Evolutionary conservation across 2,888 invertebrate species (phyloP), one percentile per base, ranked within the genome.

Genomic region (Spisula subtruncata): DNA sequence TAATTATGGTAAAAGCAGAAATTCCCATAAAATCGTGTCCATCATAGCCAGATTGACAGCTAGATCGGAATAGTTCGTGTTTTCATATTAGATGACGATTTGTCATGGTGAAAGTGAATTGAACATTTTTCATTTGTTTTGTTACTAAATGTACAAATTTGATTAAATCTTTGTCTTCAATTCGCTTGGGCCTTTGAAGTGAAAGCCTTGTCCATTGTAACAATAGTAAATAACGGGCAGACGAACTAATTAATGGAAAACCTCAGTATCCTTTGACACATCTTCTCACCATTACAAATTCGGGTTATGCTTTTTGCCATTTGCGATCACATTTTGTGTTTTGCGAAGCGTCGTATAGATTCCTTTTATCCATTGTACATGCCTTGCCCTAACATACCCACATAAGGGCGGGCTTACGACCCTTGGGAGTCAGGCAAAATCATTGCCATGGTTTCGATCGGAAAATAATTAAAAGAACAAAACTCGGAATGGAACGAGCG

Each of bases 61-160:
- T 83, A 84, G 86, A 91, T 91, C 91, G 88, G 48, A 83, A 60
- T 83, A 86, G 88, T 86, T 88, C 91, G 88, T 91, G 91, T 81
- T 89, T 89, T 89, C 86, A 71, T 86, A 91, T 91, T 88, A 89
- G 84, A 89, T 80, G 84, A 71, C 91, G 66, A 91, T 91, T 91
- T 89, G 89, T 91, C 91, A 91, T 88, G 80, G 54, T 46, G 86
- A 91, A 88, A 89, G 89, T 88, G 91, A 91, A 91, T 86, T 88
- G 88, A 85, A 81, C 91, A 91, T 89, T 91, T 89, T 89, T 91
- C 89, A 89, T 91, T 89, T 89, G 80, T 89, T 89, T 86, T 89
- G 88, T 89, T 89, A 89, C 91, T 91, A 89, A 91, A 91, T 91
- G 87, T 89, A 89, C 89, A 91, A 91, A 91, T 88, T 91, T 91